Evolutionary conservation across 35 echinoderm and acorn worm species (phyloP).

Genomic region (Eucidaris tribuloides): DNA sequence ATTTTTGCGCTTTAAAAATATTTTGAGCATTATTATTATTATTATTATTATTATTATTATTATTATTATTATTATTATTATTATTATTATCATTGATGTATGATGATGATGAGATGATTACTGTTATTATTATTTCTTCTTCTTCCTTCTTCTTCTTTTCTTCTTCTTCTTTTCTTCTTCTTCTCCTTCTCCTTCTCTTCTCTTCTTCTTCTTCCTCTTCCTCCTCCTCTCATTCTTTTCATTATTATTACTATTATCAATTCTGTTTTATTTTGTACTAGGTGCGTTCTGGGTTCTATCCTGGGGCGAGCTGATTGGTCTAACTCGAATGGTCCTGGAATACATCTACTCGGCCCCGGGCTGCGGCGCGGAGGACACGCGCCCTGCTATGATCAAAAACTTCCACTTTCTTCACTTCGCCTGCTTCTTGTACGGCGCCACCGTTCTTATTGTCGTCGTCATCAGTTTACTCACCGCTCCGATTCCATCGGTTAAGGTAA

Average conservation of each 20-base stretch:
- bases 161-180: not conserved
- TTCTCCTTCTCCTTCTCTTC: too few relatives aligned
- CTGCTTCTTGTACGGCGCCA: slow-evolving; percentile 55
- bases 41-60: too few relatives aligned
- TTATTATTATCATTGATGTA: too few relatives aligned
- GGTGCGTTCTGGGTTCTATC: slow-evolving; percentile 94
- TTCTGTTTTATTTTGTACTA: slow-evolving; percentile 7
- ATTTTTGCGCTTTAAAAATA: too few relatives aligned
- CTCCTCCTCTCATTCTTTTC: not conserved
- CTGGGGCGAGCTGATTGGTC: slow-evolving; percentile 57
- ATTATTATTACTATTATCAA: not conserved
- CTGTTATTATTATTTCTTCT: not conserved
- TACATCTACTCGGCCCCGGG: slow-evolving; percentile 62
- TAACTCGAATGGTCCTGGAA: slow-evolving; percentile 75
- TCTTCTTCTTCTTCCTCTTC: not conserved
- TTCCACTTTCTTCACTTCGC: slow-evolving; percentile 97
- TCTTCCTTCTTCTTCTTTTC: not conserved
- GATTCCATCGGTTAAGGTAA: slow-evolving; percentile 67
- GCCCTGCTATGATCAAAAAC: slow-evolving; percentile 68
- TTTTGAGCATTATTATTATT: too few relatives aligned
- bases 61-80: too few relatives aligned
- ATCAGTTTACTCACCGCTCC: slow-evolving; percentile 73
- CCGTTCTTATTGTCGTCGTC: slow-evolving; percentile 42
- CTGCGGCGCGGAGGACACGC: slow-evolving; percentile 63
- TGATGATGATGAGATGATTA: too few relatives aligned